Evolutionary conservation across 2,797 vertebrate genomes (phyloP).

Genomic region (Microhierax caerulescens): DNA sequence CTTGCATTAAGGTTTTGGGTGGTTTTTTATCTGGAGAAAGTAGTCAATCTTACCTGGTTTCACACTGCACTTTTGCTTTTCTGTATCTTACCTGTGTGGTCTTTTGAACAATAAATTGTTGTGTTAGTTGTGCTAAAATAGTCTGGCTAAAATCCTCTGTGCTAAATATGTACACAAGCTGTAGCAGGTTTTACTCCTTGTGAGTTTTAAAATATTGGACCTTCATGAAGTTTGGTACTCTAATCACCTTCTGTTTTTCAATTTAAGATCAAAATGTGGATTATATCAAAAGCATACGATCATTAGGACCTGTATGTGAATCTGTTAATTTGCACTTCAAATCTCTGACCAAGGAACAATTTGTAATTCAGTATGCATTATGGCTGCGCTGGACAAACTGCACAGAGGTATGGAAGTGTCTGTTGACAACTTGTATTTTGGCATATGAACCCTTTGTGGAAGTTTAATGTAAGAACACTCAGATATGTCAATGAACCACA

Average conservation of each 20-base stretch:
- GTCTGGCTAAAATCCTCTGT: neutral
- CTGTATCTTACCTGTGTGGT: neutral
- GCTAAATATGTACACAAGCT: neutral
- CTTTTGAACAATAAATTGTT: neutral
- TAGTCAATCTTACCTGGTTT: neutral
- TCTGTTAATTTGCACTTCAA: slow-evolving; percentile 64
- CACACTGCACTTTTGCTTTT: neutral
- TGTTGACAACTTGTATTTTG: neutral
- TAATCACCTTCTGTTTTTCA: slow-evolving; percentile 9
- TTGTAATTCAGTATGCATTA: slow-evolving; percentile 27
- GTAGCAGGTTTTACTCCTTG: neutral
- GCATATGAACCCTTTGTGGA: neutral
- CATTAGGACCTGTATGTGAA: slow-evolving; percentile 76
- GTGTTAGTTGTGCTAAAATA: neutral
- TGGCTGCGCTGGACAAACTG: slow-evolving; percentile 77
- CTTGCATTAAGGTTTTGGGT: neutral
- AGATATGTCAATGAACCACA: neutral
- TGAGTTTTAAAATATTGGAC: neutral
- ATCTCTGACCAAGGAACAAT: slow-evolving; percentile 62
- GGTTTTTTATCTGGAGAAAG: neutral
- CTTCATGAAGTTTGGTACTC: neutral
- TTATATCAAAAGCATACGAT: slow-evolving; percentile 68
- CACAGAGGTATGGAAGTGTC: slow-evolving; percentile 67
- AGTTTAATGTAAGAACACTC: neutral
- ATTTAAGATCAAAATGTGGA: slow-evolving; percentile 67